These are phyloP conservation scores for Tholera decimalis DNA, from an alignment of 2,888 invertebrate species.

Conservation along the genomic window DNA sequence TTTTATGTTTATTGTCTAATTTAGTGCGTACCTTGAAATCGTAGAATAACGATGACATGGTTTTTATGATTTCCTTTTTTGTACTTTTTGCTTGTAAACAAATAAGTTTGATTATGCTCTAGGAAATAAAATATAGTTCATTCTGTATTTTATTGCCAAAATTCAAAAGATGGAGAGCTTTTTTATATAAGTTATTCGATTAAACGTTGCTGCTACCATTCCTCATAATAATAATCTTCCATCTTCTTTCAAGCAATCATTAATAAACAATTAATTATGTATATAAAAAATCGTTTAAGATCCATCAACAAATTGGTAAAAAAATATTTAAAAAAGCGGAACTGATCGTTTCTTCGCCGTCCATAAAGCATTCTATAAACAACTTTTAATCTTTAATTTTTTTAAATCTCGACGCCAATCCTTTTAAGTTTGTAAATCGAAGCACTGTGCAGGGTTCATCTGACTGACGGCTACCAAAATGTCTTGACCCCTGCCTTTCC, in stretches of 20 bases:
- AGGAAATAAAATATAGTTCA: slow-evolving; percentile 3
- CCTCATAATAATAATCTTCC: not conserved
- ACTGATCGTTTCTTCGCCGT: slow-evolving; percentile 29
- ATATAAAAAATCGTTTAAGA: not conserved
- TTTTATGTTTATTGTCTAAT: slow-evolving; percentile 63
- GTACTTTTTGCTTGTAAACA: slow-evolving; percentile 57
- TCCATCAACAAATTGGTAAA: slow-evolving; percentile 15
- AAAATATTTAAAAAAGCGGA: slow-evolving; percentile 1
- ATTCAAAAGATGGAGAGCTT: not conserved
- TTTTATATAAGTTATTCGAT: not conserved
- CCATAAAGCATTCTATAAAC: slow-evolving; percentile 51
- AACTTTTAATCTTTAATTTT: slow-evolving; percentile 68
- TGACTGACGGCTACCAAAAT: slow-evolving; percentile 75
- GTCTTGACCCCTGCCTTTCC: slow-evolving; percentile 59
- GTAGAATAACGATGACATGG: slow-evolving; percentile 54
- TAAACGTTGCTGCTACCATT: not conserved
- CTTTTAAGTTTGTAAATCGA: slow-evolving; percentile 83
- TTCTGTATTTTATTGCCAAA: slow-evolving; percentile 9
- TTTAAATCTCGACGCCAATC: slow-evolving; percentile 79
- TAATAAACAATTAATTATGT: not conserved
- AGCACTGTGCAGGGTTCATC: slow-evolving; percentile 80
- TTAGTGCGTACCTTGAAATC: slow-evolving; percentile 58
- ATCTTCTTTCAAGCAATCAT: not conserved
- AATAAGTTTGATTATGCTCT: slow-evolving; percentile 28
- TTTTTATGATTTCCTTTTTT: slow-evolving; percentile 57